Base-by-base conservation (phyloP, 2,888 invertebrate genomes). In the Cremastinae sp. region DNA sequence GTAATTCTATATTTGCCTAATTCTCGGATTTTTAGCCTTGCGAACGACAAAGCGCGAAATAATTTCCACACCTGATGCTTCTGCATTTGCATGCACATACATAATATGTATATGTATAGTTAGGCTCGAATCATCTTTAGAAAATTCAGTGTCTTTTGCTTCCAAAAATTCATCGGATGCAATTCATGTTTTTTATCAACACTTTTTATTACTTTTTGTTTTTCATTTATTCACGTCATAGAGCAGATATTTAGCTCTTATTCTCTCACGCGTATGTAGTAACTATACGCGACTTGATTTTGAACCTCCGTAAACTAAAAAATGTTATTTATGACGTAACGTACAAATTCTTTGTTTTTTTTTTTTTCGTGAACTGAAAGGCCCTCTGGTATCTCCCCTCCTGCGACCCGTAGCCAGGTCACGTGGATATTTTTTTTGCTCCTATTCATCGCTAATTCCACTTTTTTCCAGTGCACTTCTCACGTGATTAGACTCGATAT, bases 1-100 rank as follows among this genome's bases (percentile, higher is more conserved):
- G 45, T 71, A 61, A 75, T 71, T 65, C 66, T 71, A 68, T n/a
- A n/a, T 75, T 75, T 66, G 55, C 66, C 66, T 75, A 72, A 75
- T 75, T 71, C 71, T 35, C 12, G 71, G 62, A 68, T 75, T 58
- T n/a, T n/a, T 62, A 71, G 43, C 37, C 37, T 22, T 41, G 49
- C 28, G 43, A 28, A 45, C 56, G 56, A 8, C 45, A 5, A 18
- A 16, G 18, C 37, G 37, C 39, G 59, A 37, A 41, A 28, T 20
- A 35, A 72, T 12, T 28, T 70, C 65, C n/a, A n/a, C n/a, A n/a
- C n/a, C n/a, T n/a, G n/a, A n/a, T n/a, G n/a, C n/a, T n/a, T n/a
- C n/a, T n/a, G n/a, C n/a, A n/a, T 59, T 43, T 37, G 51, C 43
- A 64, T 22, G 64, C n/a, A n/a, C n/a, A n/a, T n/a, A n/a, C n/a